A percentile compares a stretch with the other conserved stretches of the same genome.
Evolutionary conservation across 2,113 vertebrate genomes (phyloP).

Genomic region (Oenanthe oenanthe): DNA sequence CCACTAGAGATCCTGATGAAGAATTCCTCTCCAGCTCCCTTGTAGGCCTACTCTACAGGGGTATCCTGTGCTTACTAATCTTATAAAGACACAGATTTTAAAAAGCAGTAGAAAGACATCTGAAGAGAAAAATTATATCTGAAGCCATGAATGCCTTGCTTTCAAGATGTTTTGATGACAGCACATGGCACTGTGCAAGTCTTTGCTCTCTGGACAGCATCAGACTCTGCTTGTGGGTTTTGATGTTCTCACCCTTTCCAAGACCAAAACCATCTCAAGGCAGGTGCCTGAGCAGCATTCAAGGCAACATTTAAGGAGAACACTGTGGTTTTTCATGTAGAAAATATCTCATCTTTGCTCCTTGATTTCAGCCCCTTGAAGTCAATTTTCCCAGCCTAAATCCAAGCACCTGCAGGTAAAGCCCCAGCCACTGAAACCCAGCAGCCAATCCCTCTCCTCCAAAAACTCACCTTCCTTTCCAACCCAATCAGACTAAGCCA

Average conservation of each 20-base stretch:
- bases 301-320: neutral
- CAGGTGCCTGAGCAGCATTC: neutral
- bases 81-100: neutral
- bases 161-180: neutral
- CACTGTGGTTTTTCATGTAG: fast-evolving
- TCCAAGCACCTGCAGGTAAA: neutral
- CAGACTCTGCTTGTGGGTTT: neutral
- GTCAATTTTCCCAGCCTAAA: neutral
- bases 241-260: neutral
- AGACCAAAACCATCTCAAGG: neutral
- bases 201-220: neutral
- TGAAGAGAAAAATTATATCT: neutral
- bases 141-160: neutral
- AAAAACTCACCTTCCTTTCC: neutral
- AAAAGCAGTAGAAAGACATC: neutral
- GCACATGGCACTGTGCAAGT: fast-evolving
- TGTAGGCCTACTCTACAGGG: too few relatives aligned
- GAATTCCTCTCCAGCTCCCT: neutral
- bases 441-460: neutral
- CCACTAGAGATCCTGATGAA: neutral
- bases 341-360: neutral
- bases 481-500: neutral
- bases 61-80: neutral
- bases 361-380: neutral
- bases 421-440: neutral